Percentiles rank a stretch among this genome's conserved stretches.
phyloP scores from a whole-genome alignment of 1,140 invertebrate species.

The Delia radicum region DNA sequence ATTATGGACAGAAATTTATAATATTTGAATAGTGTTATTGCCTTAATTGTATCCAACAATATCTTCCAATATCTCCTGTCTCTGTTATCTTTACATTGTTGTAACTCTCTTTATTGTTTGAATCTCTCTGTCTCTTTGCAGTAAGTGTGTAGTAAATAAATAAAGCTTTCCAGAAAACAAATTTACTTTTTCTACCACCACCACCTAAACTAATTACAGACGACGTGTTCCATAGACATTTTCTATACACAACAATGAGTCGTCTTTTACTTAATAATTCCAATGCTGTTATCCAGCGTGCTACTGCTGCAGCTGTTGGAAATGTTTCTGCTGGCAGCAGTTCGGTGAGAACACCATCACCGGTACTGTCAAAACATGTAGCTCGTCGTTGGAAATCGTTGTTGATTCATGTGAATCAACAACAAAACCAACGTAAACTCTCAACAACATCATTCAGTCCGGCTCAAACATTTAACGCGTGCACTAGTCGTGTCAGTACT shows the following conservation, averaged over 20 bases:
- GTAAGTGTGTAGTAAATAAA: not conserved
- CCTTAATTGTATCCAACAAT: no score
- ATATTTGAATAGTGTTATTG: no score
- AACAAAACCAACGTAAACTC: constrained; percentile 20
- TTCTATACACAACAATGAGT: constrained; percentile 30
- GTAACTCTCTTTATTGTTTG: not conserved
- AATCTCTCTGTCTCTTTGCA: constrained; percentile 7
- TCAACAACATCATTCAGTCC: constrained; percentile 24
- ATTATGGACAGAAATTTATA: no score
- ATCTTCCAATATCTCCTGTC: not conserved
- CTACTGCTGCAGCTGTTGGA: constrained; percentile 28
- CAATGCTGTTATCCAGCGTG: constrained; percentile 29
- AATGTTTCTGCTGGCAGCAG: constrained; percentile 28
- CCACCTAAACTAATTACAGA: not conserved
- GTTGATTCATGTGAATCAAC: constrained; percentile 16
- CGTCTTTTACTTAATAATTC: constrained; percentile 32
- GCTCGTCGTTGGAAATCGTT: constrained; percentile 20
- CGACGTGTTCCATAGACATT: not conserved
- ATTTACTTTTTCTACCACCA: not conserved
- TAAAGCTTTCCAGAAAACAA: constrained; percentile 6
- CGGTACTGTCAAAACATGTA: constrained; percentile 8
- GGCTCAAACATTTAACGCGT: constrained; percentile 38
- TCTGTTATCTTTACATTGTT: not conserved
- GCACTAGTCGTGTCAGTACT: constrained; percentile 33
- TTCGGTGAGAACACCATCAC: constrained; percentile 13